These are phyloP conservation scores for Charanyca ferruginea DNA, from an alignment of 2,888 invertebrate species.

Conservation along the genomic window DNA sequence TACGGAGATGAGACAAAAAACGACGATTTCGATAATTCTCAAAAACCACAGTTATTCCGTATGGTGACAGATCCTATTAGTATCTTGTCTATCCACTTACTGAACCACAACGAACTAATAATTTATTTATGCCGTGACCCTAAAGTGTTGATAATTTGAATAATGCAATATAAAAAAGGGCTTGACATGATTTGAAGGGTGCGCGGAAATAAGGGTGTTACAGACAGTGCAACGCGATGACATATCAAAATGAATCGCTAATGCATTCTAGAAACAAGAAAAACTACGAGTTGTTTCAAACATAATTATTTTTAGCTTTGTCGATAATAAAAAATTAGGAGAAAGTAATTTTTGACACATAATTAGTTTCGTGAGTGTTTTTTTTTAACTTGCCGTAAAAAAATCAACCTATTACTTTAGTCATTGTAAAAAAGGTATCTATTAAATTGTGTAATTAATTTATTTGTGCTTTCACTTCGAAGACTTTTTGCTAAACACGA, in stretches of 20 bases:
- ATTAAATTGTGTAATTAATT: slow-evolving; percentile 24
- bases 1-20: background rate
- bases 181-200: slow-evolving; percentile 73
- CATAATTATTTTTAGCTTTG: background rate
- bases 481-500: slow-evolving; percentile 8
- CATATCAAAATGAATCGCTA: slow-evolving; percentile 89
- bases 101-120: slow-evolving; percentile 46
- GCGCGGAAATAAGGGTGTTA: slow-evolving; percentile 73
- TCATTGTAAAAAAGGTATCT: slow-evolving; percentile 33
- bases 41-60: background rate
- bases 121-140: slow-evolving; percentile 63
- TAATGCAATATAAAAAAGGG: slow-evolving; percentile 81
- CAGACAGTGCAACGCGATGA: slow-evolving; percentile 78
- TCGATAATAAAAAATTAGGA: slow-evolving; percentile 2
- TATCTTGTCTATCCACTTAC: slow-evolving; percentile 20
- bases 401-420: slow-evolving; percentile 1
- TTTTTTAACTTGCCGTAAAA: slow-evolving; percentile 9
- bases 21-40: background rate
- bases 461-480: slow-evolving; percentile 40
- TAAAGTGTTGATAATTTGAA: slow-evolving; percentile 79
- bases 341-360: slow-evolving; percentile 26
- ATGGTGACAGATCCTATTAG: slow-evolving; percentile 19
- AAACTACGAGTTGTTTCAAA: slow-evolving; percentile 58
- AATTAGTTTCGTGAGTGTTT: background rate
- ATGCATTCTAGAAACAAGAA: slow-evolving; percentile 74